phyloP scores from a whole-genome alignment of 2,888 invertebrate species.

The Erebia aethiops region DNA sequence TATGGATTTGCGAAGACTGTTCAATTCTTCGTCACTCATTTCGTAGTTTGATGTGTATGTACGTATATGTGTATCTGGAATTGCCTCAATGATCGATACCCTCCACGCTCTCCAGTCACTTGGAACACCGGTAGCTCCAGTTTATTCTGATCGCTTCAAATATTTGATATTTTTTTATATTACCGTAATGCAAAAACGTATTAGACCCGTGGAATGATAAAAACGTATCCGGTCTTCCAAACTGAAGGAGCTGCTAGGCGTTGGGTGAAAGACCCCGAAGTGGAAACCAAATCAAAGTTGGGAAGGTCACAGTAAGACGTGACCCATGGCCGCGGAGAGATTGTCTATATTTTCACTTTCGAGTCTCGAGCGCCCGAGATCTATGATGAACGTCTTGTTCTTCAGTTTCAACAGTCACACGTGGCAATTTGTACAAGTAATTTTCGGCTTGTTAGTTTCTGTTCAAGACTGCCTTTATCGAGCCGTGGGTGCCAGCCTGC shows the following conservation, averaged over 20 bases:
- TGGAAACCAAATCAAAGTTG: conserved; percentile 93
- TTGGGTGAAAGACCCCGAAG: conserved; percentile 85
- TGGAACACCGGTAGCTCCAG: conserved; percentile 70
- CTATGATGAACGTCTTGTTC: conserved; percentile 48
- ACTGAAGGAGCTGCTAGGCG: conserved; percentile 63
- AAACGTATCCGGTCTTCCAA: conserved; percentile 65
- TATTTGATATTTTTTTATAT: conserved; percentile 44
- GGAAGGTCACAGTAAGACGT: conserved; percentile 89
- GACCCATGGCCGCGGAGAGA: conserved; percentile 82
- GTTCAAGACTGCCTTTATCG: conserved; percentile 69
- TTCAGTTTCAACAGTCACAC: conserved; percentile 56
- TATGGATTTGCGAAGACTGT: conserved; percentile 82
- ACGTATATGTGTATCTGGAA: conserved; percentile 80
- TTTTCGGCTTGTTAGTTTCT: conserved; percentile 72
- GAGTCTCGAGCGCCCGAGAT: conserved; percentile 57
- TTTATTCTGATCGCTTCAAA: conserved; percentile 48
- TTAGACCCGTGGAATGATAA: conserved; percentile 27
- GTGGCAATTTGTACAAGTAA: conserved; percentile 58
- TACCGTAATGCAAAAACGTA: conserved; percentile 42
- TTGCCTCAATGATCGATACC: conserved; percentile 67
- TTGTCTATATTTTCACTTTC: conserved; percentile 50
- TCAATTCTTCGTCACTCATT: conserved; percentile 74
- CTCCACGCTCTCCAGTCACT: conserved; percentile 70
- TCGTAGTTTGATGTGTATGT: conserved; percentile 81
- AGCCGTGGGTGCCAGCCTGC: conserved; percentile 82